Conservation (phyloP, 2,888 invertebrate species). For the Ectemnius cavifrons region DNA sequence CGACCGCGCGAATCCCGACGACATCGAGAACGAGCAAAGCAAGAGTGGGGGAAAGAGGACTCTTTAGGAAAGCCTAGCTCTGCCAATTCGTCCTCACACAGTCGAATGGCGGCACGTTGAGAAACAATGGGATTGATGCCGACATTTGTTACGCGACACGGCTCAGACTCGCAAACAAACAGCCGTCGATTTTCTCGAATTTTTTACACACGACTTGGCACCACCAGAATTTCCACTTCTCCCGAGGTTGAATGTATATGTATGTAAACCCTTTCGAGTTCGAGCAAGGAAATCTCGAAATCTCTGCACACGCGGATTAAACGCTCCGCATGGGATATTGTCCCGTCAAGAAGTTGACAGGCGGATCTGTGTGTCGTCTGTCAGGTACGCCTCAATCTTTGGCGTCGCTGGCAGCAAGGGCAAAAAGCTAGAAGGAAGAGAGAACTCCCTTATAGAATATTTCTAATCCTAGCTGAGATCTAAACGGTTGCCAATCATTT, state of each 20-base stretch:
- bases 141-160: slow-evolving; percentile 20
- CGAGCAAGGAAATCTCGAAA: background rate
- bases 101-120: background rate
- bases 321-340: slow-evolving; percentile 60
- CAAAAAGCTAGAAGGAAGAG: slow-evolving; percentile 7
- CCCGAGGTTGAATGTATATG: too few species aligned
- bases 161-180: background rate
- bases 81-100: slow-evolving; percentile 10
- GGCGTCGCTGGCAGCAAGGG: background rate
- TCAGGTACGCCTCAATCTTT: slow-evolving; percentile 4
- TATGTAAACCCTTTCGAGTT: too few species aligned
- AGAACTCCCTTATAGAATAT: slow-evolving; percentile 35
- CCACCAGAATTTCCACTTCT: too few species aligned
- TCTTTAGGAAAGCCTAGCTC: slow-evolving; percentile 38
- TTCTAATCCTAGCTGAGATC: slow-evolving; percentile 67
- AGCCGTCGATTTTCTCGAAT: background rate
- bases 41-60: slow-evolving; percentile 1
- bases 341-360: slow-evolving; percentile 72
- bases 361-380: slow-evolving; percentile 53
- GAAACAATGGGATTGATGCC: slow-evolving; percentile 14
- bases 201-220: too few species aligned
- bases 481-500: slow-evolving; percentile 79
- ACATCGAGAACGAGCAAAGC: slow-evolving; percentile 37
- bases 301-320: slow-evolving; percentile 51
- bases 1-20: slow-evolving; percentile 74